Base-by-base conservation (phyloP, 1,140 invertebrate species). In the Goniozus legneri region DNA sequence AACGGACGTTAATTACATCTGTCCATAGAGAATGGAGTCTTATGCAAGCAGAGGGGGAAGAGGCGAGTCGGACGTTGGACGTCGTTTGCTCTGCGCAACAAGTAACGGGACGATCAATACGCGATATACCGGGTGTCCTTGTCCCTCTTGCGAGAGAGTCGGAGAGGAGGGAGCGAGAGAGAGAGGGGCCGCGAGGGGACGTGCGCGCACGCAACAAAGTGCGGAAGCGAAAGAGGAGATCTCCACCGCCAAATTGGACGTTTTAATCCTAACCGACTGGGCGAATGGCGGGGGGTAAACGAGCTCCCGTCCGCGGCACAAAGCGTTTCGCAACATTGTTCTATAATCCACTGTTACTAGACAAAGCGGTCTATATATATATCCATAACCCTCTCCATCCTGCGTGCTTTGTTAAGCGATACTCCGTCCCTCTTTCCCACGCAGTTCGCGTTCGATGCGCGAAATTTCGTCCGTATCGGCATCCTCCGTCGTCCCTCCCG, bases 71-170 rank as follows among this genome's bases (percentile, higher is more conserved):
- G 20, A 13, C 15, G 16, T 13, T 40, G 18, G 42, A 19, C 50
- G 44, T 32, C 34, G 54, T 62, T 56, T 56, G 55, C 54, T 64
- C 66, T 67, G 65, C 66, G 66, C 66, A 69, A 69, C 66, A 69
- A 69, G 66, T 69, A 64, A 60, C 54, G 49, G 51, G 57, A 66
- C 66, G 66, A 69, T 69, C 66, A 69, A 69, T 69, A 69, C 61
- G 61, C 59, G 58, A 57, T 60, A 59, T 53, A 51, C 53, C 40
- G 44, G 47, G 53, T 58, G 48, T 56, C 50, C 48, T 38, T 34
- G 21, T 43, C 31, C 47, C 42, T 46, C 7, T 16, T 8, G n/a
- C 34, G 7, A n/a, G 7, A n/a, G 7, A 6, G 24, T 12, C 24
- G 24, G 24, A 27, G 24, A 27, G 12, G 12, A 6, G 24, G 6